Conservation (phyloP, 92 coral and sea anemone species). For the Paramuricea clavata region DNA sequence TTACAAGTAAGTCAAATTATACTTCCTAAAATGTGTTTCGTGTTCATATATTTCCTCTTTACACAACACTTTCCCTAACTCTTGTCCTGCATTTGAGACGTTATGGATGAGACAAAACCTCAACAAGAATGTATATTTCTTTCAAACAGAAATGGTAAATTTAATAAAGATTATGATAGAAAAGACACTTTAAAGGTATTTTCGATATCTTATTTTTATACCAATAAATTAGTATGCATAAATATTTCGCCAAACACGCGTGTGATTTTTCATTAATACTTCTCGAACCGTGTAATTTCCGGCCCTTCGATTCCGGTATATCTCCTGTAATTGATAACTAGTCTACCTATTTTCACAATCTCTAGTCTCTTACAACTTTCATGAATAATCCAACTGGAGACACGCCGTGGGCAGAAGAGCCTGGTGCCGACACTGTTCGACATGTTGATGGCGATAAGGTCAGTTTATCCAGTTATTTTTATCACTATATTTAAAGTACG, state of each 20-base stretch:
- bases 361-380: slow-evolving; percentile 86
- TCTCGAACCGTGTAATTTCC: too few species aligned
- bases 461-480: too few species aligned
- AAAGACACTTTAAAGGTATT: slow-evolving; percentile 88
- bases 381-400: slow-evolving; percentile 97
- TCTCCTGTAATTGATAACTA: neutral
- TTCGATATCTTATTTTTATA: too few species aligned
- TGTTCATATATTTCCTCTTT: neutral
- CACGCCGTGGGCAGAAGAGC: slow-evolving; percentile 98
- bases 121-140: neutral
- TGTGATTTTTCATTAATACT: too few species aligned
- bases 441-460: slow-evolving; percentile 82
- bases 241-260: too few species aligned
- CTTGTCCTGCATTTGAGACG: neutral
- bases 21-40: neutral
- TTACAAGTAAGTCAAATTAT: slow-evolving; percentile 82
- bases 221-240: too few species aligned
- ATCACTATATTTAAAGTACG: too few species aligned
- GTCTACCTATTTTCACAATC: neutral
- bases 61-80: neutral
- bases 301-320: too few species aligned
- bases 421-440: slow-evolving; percentile 82
- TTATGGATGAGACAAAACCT: neutral
- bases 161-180: slow-evolving; percentile 97
- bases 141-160: slow-evolving; percentile 87